Evolutionary conservation across 1,140 invertebrate species (phyloP).

Genomic region (Brachionus calyciflorus): DNA sequence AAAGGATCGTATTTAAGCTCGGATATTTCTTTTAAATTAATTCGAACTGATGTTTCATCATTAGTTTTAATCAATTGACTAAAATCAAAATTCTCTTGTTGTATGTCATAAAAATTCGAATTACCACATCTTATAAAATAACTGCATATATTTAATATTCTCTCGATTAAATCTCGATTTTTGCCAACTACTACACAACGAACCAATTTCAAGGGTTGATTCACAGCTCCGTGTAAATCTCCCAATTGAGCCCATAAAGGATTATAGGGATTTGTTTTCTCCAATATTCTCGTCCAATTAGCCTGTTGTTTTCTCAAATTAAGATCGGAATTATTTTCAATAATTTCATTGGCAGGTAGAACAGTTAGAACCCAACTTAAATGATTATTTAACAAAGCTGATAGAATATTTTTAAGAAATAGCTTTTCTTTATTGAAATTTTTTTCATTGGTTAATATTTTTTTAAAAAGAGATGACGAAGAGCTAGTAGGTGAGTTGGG

Average conservation of each 20-base stretch:
- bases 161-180: constrained; percentile 12
- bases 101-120: constrained; percentile 13
- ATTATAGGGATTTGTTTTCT: constrained; percentile 44
- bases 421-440: neutral
- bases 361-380: constrained; percentile 36
- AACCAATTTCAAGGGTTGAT: neutral
- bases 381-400: constrained; percentile 5
- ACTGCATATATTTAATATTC: constrained; percentile 2
- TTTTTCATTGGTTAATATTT: neutral
- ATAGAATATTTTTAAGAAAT: constrained; percentile 7
- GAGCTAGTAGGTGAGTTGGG: neutral
- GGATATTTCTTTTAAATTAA: neutral
- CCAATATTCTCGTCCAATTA: neutral
- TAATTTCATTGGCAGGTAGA: neutral
- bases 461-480: neutral
- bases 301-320: constrained; percentile 35
- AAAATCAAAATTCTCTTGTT: constrained; percentile 3
- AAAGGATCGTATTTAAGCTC: neutral
- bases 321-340: neutral
- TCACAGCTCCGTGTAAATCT: constrained; percentile 25
- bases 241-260: constrained; percentile 39
- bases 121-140: constrained; percentile 44
- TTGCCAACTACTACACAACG: constrained; percentile 29
- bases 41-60: neutral
- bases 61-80: neutral